Base-by-base conservation (phyloP, 2,797 vertebrate species). In the Octomys mimax region DNA sequence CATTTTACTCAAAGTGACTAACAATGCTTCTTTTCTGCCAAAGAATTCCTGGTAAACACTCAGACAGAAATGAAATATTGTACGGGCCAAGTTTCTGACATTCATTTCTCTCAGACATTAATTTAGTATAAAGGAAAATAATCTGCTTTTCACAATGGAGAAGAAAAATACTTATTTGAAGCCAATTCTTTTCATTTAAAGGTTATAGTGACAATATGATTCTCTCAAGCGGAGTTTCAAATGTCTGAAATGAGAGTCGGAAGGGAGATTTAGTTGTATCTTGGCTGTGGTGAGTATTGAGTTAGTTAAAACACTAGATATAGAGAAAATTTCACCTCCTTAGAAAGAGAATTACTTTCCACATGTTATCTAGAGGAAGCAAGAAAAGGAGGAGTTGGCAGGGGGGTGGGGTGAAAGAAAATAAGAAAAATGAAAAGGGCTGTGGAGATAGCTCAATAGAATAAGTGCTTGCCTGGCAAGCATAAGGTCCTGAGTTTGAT, bases 51-150 rank as follows among this genome's bases (percentile, higher is more conserved):
- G 96, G 59, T 92, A 97, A 75, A 97, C 46, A 70, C 64, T 95
- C 95, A 96, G 90, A 98, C 98, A 91, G 57, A 83, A 97, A 84
- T 36, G 42, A 52, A 95, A 68, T 87, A 61, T 26, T 84, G 64
- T 73, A 42, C 61, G 31, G 87, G 94, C 94, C 96, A 98, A 98
- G 97, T 97, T 97, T 97, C 90, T 98, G 97, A 97, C 97, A 97
- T 97, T 98, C 91, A 97, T 96, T 98, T 98, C 68, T 68, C 92
- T 98, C 87, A 97, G 70, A 95, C 59, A 96, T 96, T 97, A 98
- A 97, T 96, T 97, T 94, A 95, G 80, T 96, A 95, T 93, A 98
- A 97, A 96, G 59, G 80, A 93, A 95, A 97, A 96, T 97, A 98
- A 97, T 94, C 75, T 96, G 46, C 78, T 89, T 3, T 61, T 77